A percentile compares a stretch with the other conserved stretches of the same genome.
Evolutionary conservation across 2,888 invertebrate species (phyloP).

Genomic region (Parelbella ahira): DNA sequence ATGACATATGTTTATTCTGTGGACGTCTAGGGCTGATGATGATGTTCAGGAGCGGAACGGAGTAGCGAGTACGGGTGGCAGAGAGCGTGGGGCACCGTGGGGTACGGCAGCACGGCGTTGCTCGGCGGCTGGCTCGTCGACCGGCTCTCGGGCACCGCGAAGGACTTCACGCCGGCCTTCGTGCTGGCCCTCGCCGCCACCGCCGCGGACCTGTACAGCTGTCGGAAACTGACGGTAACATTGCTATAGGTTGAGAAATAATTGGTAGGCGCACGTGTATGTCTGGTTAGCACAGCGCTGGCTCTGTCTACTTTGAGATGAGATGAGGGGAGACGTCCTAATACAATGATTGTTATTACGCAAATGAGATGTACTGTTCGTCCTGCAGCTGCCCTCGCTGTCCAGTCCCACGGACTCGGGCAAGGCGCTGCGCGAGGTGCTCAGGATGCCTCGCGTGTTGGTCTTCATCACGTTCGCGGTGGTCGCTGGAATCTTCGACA

Average conservation of each 20-base stretch:
- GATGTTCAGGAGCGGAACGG: conserved; percentile 85
- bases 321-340: too few species aligned
- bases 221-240: conserved; percentile 83
- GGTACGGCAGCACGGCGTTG: conserved; percentile 87
- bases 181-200: conserved; percentile 83
- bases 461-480: conserved; percentile 87
- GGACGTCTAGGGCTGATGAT: too few species aligned
- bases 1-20: too few species aligned
- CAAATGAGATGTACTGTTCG: too few species aligned
- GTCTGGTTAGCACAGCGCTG: too few species aligned
- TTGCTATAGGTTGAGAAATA: too few species aligned
- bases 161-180: conserved; percentile 88
- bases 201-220: conserved; percentile 83
- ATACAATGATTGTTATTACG: too few species aligned
- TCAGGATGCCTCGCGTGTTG: conserved; percentile 83
- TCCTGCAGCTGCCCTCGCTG: conserved; percentile 83
- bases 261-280: too few species aligned
- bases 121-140: conserved; percentile 86
- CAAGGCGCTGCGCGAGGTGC: conserved; percentile 81
- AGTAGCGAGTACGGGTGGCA: conserved; percentile 88
- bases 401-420: conserved; percentile 85
- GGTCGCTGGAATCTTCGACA: conserved; percentile 88
- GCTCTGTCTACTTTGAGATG: too few species aligned
- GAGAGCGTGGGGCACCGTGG: conserved; percentile 90
- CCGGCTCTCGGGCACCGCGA: conserved; percentile 78